Conservation (phyloP, 2,888 invertebrate genomes). For the Argyra leucocephala region DNA sequence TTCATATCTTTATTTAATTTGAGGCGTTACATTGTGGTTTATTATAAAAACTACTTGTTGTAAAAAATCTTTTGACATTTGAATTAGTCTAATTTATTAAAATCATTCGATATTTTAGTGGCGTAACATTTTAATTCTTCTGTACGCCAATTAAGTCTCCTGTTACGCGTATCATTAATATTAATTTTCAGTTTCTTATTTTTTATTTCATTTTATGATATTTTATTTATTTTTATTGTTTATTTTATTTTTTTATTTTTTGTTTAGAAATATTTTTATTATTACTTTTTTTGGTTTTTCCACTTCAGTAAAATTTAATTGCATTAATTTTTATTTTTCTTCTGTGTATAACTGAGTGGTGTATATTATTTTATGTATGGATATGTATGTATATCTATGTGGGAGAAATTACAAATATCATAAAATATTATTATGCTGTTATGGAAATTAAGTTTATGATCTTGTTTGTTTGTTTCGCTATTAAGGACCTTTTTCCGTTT, state of each 20-base stretch:
- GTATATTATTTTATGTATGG: no score
- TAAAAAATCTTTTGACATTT: no score
- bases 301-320: neutral
- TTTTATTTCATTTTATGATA: neutral
- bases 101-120: no score
- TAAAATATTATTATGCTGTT: slow-evolving; percentile 6
- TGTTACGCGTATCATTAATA: neutral
- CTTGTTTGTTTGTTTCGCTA: slow-evolving; percentile 3
- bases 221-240: neutral
- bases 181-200: neutral
- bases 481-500: neutral
- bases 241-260: neutral
- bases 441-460: slow-evolving; percentile 1
- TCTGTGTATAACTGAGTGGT: no score
- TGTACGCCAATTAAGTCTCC: neutral
- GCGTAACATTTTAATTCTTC: no score
- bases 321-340: neutral
- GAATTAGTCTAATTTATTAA: no score
- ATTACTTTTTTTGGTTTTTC: neutral
- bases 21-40: no score
- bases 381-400: no score
- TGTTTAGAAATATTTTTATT: no score
- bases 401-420: neutral
- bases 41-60: no score
- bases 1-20: no score